These are phyloP conservation scores for Tetrax tetrax DNA, from an alignment of 2,113 vertebrate species.

Conservation along the genomic window DNA sequence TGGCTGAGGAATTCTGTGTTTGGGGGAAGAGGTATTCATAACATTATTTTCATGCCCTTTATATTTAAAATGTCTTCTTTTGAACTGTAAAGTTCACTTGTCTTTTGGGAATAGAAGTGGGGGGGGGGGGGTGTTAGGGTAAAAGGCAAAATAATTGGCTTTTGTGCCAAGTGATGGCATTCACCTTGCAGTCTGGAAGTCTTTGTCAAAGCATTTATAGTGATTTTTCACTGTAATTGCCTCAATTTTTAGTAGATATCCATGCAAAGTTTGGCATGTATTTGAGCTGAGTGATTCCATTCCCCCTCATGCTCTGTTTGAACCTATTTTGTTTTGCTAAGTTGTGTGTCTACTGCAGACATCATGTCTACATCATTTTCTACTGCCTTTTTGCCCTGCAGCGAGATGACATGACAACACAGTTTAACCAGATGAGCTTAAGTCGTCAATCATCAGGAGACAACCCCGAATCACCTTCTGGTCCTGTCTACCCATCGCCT, in stretches of 20 bases:
- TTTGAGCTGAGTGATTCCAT: neutral
- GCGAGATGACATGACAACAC: constrained; percentile 87
- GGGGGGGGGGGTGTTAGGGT: neutral
- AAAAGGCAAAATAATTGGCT: neutral
- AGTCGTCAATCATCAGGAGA: constrained; percentile 88
- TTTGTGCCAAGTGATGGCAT: neutral
- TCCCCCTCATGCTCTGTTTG: neutral
- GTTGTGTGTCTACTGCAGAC: neutral
- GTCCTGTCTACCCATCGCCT: constrained; percentile 74
- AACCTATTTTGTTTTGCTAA: neutral
- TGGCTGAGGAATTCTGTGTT: neutral
- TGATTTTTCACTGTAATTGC: neutral
- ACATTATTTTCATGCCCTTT: neutral
- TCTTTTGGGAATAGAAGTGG: neutral
- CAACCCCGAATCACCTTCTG: constrained; percentile 78
- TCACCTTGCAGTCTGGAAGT: neutral
- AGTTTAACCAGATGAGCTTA: constrained; percentile 86
- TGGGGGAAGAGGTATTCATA: neutral
- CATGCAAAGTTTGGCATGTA: neutral
- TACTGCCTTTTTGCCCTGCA: constrained; percentile 44
- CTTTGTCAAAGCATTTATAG: neutral
- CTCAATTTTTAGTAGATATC: neutral
- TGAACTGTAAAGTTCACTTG: neutral
- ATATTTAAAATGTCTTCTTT: neutral
- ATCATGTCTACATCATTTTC: neutral